phyloP scores from a whole-genome alignment of 1,140 invertebrate genomes.

The Drosophila busckii region DNA sequence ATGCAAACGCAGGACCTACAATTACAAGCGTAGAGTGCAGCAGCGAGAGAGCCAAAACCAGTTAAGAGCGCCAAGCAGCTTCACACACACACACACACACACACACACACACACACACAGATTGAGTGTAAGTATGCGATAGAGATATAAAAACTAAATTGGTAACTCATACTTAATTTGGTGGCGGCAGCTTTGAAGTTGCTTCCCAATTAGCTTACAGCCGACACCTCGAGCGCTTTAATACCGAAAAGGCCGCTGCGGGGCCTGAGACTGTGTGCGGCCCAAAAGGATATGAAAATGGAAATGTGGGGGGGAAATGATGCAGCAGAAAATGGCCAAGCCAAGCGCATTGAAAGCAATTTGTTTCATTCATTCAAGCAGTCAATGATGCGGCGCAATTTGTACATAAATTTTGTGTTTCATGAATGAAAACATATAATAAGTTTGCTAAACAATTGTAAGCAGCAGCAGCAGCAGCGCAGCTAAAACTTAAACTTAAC shows the following conservation, averaged over 20 bases:
- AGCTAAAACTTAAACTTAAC: too few species aligned
- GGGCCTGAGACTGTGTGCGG: constrained; percentile 23
- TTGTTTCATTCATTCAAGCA: constrained; percentile 61
- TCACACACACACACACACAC: too few species aligned
- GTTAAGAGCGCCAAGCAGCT: too few species aligned
- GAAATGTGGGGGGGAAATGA: too few species aligned
- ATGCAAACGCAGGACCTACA: constrained; percentile 73
- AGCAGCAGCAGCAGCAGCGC: too few species aligned
- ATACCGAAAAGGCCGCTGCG: constrained; percentile 24
- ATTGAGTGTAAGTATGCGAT: constrained; percentile 56
- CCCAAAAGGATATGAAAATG: constrained; percentile 39
- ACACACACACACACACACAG: too few species aligned
- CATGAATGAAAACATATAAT: constrained; percentile 50
- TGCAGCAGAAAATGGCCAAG: constrained; percentile 53
- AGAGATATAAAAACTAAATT: constrained; percentile 79
- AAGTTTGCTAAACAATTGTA: too few species aligned
- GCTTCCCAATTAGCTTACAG: constrained; percentile 79
- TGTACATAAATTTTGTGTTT: constrained; percentile 26
- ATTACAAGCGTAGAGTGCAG: constrained; percentile 64
- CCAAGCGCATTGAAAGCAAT: constrained; percentile 47
- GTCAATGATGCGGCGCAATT: constrained; percentile 54
- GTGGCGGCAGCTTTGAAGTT: constrained; percentile 78
- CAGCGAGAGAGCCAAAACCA: constrained; percentile 40
- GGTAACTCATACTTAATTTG: constrained; percentile 79
- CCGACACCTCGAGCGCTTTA: constrained; percentile 71